Conservation (phyloP, 2,113 vertebrate species). For the Amphiprion ocellaris region DNA sequence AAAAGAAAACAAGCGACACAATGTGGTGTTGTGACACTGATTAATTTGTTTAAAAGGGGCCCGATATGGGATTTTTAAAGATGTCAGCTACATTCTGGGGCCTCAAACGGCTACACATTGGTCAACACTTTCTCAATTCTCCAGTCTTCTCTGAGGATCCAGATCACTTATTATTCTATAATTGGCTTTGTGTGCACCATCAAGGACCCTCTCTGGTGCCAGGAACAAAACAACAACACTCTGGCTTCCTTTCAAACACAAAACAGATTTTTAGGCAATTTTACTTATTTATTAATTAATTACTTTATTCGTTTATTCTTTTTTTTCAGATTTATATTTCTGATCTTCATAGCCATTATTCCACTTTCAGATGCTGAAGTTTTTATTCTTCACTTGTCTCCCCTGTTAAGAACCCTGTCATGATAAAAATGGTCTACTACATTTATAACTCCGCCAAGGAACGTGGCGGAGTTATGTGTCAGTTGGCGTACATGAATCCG, state of each 20-base stretch:
- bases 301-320: too few species aligned
- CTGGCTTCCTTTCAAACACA: not conserved
- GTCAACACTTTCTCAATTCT: too few species aligned
- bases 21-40: too few species aligned
- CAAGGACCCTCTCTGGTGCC: too few species aligned
- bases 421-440: not conserved
- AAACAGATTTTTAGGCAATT: not conserved
- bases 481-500: too few species aligned
- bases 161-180: too few species aligned
- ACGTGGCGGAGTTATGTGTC: too few species aligned
- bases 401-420: not conserved
- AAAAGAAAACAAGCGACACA: too few species aligned
- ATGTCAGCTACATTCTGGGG: not conserved
- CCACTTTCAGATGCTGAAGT: not conserved
- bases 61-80: not conserved
- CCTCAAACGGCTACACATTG: not conserved
- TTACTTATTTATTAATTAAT: not conserved
- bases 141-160: too few species aligned
- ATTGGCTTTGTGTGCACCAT: not conserved
- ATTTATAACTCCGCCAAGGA: too few species aligned
- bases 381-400: not conserved
- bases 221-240: not conserved
- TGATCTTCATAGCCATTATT: not conserved
- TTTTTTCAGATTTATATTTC: not conserved
- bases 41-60: too few species aligned